Base-by-base conservation (phyloP, 2,113 vertebrate species). In the Arenaria interpres region DNA sequence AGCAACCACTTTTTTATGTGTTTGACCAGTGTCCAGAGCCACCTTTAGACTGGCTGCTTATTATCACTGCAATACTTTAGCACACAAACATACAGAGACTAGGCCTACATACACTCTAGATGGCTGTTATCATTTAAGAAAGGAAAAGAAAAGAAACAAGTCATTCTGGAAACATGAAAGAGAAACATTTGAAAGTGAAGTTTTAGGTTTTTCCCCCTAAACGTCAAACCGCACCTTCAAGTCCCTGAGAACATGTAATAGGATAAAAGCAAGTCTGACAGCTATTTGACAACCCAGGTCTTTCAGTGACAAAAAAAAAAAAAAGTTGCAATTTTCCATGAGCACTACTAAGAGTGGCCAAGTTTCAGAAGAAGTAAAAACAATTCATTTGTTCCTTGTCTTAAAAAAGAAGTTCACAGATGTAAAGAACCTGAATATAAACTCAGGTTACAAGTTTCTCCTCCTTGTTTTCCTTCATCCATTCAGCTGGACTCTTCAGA, bases 211-310 rank as follows among this genome's bases (percentile, higher is more conserved):
- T 37, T 16, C 8, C 14, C 32, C 7, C 6, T 11, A 79, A 64
- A 94, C n/a, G 64, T 69, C 88, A 93, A 90, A 78, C 24, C 37
- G 28, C 30, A 74, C 43, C 57, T 93, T 85, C 66, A 90, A 28
- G 20, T 89, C 87, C 37, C 45, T 62, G 43, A 77, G 91, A 92
- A 92, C 28, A 30, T 9, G 50, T 66, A 85, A 74, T 11, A 85
- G 41, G 19, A 93, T 66, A 88, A 96, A 91, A 87, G 46, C 33
- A 91, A 73, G 50, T 66, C 60, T 82, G 93, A 91, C 54, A 85
- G 66, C 60, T 72, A 43, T 53, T 84, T 59, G 78, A 72, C 67
- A 93, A n/a, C 14, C 23, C 43, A 57, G 62, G 57, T 62, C 83
- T 89, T 91, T 51, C 62, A 56, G 41, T 19, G 85, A 81, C 14